Base-by-base conservation (phyloP, 1,140 invertebrate genomes). In the Hylyphantes graminicola region DNA sequence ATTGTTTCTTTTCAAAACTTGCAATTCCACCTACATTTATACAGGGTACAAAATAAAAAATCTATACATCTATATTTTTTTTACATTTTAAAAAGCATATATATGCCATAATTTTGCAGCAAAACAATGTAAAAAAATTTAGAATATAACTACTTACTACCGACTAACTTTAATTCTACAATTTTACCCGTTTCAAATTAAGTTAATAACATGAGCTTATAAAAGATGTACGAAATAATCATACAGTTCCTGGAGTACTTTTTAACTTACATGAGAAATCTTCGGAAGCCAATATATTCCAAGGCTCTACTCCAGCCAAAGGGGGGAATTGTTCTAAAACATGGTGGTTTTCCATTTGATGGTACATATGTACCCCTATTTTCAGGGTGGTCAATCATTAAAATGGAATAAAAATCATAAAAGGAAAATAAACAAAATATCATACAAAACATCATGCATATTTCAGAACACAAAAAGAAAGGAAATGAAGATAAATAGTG, bases 241-340 rank as follows among this genome's bases (percentile, higher is more conserved):
- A 79, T 53, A 64, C 67, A 79, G 17, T 79, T 64, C 65, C 55
- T 79, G 77, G 68, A 57, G 65, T 48, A 79, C 13, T 65, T 73
- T 63, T 55, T n/a, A 82, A 82, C 80, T 82, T 82, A 82, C 80
- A 74, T 74, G 70, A 13, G 48, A 74, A 82, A 51, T 82, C 80
- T 19, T 82, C 80, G 7, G 68, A 5, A 13, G 70, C 9, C 70
- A 82, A 74, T 15, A 82, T 54, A 68, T 81, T 81, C 79, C 79
- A 81, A 73, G 65, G 15, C 64, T 81, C 76, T 54, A 78, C 67
- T 57, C 67, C 79, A 54, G 68, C 35, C 50, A 73, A 72, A 50
- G 50, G 35, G 68, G 57, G 51, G 48, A 48, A 74, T 59, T 57
- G 53, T 65, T 82, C 57, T 65, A 63, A 50, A 63, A 78, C 64